Evolutionary conservation across 2,113 vertebrate genomes (phyloP).

Genomic region (Saiga tatarica): DNA sequence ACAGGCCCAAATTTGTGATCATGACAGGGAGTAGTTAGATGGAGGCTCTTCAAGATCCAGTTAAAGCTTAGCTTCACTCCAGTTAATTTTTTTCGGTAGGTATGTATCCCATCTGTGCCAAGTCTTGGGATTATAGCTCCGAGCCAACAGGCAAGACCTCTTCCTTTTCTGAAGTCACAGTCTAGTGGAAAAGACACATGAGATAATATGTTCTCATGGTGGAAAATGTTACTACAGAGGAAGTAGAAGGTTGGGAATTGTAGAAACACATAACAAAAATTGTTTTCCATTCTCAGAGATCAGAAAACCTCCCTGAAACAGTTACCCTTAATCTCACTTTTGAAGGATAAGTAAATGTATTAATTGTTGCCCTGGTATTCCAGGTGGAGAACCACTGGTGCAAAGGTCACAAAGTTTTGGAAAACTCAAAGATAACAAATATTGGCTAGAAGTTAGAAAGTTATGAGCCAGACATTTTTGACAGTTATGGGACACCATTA

Average conservation of each 20-base stretch:
- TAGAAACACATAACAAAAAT: neutral
- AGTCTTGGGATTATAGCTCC: neutral
- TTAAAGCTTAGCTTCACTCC: neutral
- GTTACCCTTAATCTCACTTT: neutral
- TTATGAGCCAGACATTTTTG: neutral
- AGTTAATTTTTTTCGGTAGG: neutral
- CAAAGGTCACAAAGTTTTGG: neutral
- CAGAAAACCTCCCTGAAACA: neutral
- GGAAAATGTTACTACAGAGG: neutral
- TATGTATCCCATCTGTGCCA: neutral
- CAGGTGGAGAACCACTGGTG: neutral
- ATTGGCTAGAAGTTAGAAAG: conserved; percentile 4
- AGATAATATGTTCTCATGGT: neutral
- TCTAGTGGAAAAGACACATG: neutral
- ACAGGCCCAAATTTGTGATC: neutral
- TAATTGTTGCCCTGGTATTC: neutral
- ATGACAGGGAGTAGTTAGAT: neutral
- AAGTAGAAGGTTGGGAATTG: neutral
- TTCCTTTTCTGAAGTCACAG: neutral
- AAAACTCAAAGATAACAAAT: neutral
- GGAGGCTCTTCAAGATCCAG: neutral
- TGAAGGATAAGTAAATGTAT: neutral
- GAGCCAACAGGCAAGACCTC: neutral
- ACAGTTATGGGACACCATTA: neutral
- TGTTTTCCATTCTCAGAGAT: neutral